Evolutionary conservation across 2,888 invertebrate genomes (phyloP).

Genomic region (Muscina levida): DNA sequence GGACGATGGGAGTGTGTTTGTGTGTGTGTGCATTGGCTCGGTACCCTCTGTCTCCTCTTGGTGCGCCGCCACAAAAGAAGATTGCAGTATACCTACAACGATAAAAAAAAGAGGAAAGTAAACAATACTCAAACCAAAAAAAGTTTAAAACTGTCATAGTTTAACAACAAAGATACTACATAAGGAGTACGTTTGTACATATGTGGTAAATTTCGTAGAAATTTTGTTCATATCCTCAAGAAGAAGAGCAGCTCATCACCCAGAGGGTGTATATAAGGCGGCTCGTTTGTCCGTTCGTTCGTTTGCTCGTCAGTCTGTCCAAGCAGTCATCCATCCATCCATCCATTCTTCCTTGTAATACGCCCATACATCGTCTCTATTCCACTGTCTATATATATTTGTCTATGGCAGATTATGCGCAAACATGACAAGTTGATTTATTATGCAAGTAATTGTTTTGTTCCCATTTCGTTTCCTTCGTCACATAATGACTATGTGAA

Average conservation of each 20-base stretch:
- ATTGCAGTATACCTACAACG: no score
- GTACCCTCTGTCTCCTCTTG: no score
- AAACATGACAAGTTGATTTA: slow-evolving; percentile 75
- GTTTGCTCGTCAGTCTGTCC: no score
- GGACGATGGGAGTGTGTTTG: background rate
- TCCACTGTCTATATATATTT: slow-evolving; percentile 3
- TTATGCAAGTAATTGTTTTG: slow-evolving; percentile 77
- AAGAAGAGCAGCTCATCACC: no score
- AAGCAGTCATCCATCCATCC: no score
- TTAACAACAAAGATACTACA: slow-evolving; percentile 16
- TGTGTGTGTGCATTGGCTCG: no score
- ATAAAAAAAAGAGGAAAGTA: no score
- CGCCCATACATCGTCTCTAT: background rate
- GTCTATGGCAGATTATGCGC: slow-evolving; percentile 67
- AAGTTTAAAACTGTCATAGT: slow-evolving; percentile 32
- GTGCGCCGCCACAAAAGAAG: no score
- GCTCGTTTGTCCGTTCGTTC: no score
- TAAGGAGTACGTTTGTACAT: no score
- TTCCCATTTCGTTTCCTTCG: slow-evolving; percentile 68
- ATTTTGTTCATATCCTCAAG: background rate
- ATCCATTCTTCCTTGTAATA: background rate
- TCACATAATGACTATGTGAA: slow-evolving; percentile 55
- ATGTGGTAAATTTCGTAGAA: slow-evolving; percentile 12
- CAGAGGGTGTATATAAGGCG: no score
- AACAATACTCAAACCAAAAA: no score